phyloP scores from a whole-genome alignment of 2,113 vertebrate species.

The Cinclus cinclus region DNA sequence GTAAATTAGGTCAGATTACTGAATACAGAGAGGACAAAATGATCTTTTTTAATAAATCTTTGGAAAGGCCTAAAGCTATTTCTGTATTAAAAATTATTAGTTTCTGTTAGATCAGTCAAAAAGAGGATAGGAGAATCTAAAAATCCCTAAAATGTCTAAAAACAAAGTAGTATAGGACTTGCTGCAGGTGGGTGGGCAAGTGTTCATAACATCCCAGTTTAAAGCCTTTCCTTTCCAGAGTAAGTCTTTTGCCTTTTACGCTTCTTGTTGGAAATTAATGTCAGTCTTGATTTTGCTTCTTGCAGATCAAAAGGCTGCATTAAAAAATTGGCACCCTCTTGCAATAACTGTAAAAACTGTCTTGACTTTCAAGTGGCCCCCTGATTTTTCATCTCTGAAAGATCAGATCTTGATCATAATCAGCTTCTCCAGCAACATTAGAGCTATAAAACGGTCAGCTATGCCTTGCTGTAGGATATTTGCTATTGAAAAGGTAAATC shows the following conservation, averaged over 20 bases:
- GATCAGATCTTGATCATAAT: background rate
- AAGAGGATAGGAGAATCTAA: background rate
- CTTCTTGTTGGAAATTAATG: background rate
- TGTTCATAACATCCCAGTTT: background rate
- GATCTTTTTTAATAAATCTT: fast-evolving
- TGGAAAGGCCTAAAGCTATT: background rate
- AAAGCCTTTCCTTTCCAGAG: background rate
- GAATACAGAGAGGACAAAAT: background rate
- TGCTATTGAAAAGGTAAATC: background rate
- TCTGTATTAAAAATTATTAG: background rate
- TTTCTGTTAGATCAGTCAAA: background rate
- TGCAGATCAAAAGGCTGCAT: background rate
- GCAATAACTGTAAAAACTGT: background rate
- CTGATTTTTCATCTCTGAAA: background rate
- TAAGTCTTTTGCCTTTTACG: background rate
- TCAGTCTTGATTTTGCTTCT: background rate
- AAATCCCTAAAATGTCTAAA: background rate
- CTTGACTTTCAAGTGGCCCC: background rate
- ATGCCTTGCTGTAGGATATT: background rate
- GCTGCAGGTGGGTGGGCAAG: background rate
- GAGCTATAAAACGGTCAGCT: background rate
- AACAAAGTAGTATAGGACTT: background rate
- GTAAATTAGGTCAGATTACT: background rate
- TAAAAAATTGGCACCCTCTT: background rate
- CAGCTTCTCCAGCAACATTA: background rate